Evolutionary conservation across 2,888 invertebrate species (phyloP), one percentile per base, ranked within the genome.

Genomic region (Aquatica leii): DNA sequence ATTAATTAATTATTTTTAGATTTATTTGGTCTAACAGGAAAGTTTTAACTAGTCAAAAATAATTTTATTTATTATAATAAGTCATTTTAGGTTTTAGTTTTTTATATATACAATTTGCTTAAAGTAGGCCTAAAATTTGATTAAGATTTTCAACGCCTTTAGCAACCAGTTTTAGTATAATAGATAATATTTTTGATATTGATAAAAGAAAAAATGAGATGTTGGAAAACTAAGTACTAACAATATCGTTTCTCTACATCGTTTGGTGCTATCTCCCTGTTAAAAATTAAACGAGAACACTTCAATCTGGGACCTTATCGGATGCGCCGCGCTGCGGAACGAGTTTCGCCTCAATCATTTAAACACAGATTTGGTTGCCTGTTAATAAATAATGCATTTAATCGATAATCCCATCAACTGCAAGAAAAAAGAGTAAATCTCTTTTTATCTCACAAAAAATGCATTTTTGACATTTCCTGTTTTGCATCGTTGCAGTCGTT

Each of bases 201-300:
- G 41, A 43, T 43, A 3, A 43, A 43, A 14, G 41, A 14, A 43
- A 43, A 43, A 43, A 43, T 14, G 5, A 14, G 15, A 43, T 17
- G 17, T 17, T 43, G 15, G 41, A 43, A 43, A 43, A 14, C 41
- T 17, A 43, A 43, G 41, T 43, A 43, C 17, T 17, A 43, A 17
- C n/a, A 56, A 64, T 48, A 41, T 11, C 31, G 41, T 54, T 64
- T 50, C 12, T 24, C 54, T 59, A 51, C 24, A 52, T 62, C 49
- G 53, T 41, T 31, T 51, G 50, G 48, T 37, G 49, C 18, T 55
- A 59, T 64, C 63, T 24, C 52, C 50, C 50, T 59, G 55, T 64
- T 64, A 64, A 64, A 64, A 64, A 64, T 64, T 64, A 64, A 64
- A 64, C 59, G 59, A 51, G 59, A 58, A 59, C 63, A 59, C 55